Conservation (phyloP, 2,113 vertebrate species). For the Calyptommatus sinebrachiatus region DNA sequence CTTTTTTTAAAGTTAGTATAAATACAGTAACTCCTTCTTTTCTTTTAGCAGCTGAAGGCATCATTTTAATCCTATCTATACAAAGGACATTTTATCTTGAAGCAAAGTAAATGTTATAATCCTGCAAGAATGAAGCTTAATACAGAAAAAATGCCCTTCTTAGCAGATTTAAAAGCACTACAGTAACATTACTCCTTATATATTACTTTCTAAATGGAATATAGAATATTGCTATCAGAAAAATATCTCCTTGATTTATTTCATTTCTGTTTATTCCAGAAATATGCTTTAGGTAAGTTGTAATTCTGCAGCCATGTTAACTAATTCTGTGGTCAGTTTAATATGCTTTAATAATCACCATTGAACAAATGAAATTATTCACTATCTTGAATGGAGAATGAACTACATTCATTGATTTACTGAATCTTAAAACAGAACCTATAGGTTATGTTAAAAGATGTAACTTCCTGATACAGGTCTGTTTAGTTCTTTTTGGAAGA, state of each 20-base stretch:
- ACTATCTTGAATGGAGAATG: slow-evolving; percentile 15
- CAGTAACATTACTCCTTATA: slow-evolving; percentile 6
- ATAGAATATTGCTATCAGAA: slow-evolving; percentile 25
- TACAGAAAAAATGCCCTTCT: neutral
- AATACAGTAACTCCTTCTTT: slow-evolving; percentile 6
- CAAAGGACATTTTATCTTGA: slow-evolving; percentile 15
- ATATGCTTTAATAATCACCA: slow-evolving; percentile 2
- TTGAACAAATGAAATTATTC: neutral
- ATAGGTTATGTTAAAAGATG: neutral
- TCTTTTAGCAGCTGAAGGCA: slow-evolving; percentile 15
- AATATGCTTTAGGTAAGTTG: slow-evolving; percentile 13
- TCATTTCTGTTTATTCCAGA: slow-evolving; percentile 10
- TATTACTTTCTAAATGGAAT: slow-evolving; percentile 5
- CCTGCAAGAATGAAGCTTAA: neutral
- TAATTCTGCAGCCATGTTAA: neutral
- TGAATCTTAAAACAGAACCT: neutral
- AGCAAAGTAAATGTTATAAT: neutral
- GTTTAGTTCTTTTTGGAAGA: neutral
- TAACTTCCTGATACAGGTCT: slow-evolving; percentile 4
- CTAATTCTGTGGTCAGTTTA: neutral
- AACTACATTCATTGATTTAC: slow-evolving; percentile 6
- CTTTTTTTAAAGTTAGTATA: neutral
- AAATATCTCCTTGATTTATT: slow-evolving; percentile 5
- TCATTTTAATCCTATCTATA: slow-evolving; percentile 17
- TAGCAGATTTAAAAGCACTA: slow-evolving; percentile 4